These are phyloP conservation scores for Takifugu rubripes DNA, from an alignment of 2,797 vertebrate species.

Conservation along the genomic window DNA sequence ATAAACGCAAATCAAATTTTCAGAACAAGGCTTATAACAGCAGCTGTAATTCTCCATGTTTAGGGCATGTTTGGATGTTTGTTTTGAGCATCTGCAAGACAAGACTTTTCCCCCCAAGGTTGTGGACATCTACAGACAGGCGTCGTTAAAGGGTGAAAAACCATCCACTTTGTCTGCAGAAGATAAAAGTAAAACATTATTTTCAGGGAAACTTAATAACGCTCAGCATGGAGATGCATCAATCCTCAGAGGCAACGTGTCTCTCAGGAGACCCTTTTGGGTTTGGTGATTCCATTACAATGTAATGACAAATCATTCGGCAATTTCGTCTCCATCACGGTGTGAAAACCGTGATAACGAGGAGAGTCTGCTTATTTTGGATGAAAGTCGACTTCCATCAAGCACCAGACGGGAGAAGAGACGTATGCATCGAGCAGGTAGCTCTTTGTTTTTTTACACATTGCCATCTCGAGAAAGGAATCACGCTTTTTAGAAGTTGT, in stretches of 20 bases:
- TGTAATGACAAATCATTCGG: slow-evolving; percentile 44
- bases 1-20: no score
- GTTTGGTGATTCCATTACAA: slow-evolving; percentile 46
- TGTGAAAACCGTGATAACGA: slow-evolving; percentile 24
- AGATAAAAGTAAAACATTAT: slow-evolving; percentile 42
- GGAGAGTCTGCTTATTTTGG: slow-evolving; percentile 38
- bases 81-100: no score
- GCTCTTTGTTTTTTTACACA: slow-evolving; percentile 11
- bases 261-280: slow-evolving; percentile 24
- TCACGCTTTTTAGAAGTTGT: no score
- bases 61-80: no score
- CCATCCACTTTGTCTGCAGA: slow-evolving; percentile 16
- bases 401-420: slow-evolving; percentile 18
- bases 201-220: slow-evolving; percentile 32
- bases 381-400: slow-evolving; percentile 44
- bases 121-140: slow-evolving; percentile 3
- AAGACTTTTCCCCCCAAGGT: not conserved
- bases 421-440: slow-evolving; percentile 16
- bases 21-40: no score
- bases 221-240: slow-evolving; percentile 26
- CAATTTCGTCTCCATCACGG: slow-evolving; percentile 36
- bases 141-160: slow-evolving; percentile 3
- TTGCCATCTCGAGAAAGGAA: slow-evolving; percentile 10
- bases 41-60: no score
- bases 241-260: slow-evolving; percentile 24